Evolutionary conservation across 2,888 invertebrate species (phyloP), one percentile per base, ranked within the genome.

Genomic region (Polymixis flavicincta): DNA sequence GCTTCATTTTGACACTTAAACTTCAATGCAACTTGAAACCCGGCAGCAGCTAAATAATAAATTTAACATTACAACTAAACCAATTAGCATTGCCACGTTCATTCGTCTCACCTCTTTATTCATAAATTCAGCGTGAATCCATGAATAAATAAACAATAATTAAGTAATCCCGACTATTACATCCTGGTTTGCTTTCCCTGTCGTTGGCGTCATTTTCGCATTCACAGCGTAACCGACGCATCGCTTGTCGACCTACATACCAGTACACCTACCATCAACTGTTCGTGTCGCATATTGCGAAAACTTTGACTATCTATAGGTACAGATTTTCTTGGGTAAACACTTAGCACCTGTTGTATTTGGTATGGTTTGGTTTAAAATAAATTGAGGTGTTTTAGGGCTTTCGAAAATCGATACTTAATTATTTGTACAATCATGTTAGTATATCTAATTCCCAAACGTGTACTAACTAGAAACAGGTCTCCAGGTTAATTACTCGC

Each of bases 141-240:
- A 74, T 74, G 76, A 71, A 69, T 76, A 82, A 78, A 78, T 76
- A 63, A 72, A 76, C 80, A 85, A 75, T 79, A 78, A 84, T 87
- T 78, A 85, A 84, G 87, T 84, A 84, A 87, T 76, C 65, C 55
- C 50, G 71, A 68, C 76, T 76, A 83, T 80, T 74, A 84, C 84
- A 87, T 89, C 88, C 88, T 86, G 87, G 79, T 83, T 75, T 84
- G 87, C 89, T 89, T 89, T 89, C 89, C 88, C 85, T 89, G 75
- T 88, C 87, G 81, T 78, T 85, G 76, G 73, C 84, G 80, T 86
- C 86, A 86, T 88, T 85, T 89, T 87, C 75, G 86, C 86, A 89
- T 84, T 89, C 85, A 85, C 71, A 61, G 76, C 83, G 85, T 87
- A 84, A 80, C 86, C 72, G 78, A 83, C 85, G 86, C 85, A 85